These are phyloP conservation scores for Leptinotarsa undecemlineata DNA, from an alignment of 1,140 invertebrate species.

Conservation along the genomic window DNA sequence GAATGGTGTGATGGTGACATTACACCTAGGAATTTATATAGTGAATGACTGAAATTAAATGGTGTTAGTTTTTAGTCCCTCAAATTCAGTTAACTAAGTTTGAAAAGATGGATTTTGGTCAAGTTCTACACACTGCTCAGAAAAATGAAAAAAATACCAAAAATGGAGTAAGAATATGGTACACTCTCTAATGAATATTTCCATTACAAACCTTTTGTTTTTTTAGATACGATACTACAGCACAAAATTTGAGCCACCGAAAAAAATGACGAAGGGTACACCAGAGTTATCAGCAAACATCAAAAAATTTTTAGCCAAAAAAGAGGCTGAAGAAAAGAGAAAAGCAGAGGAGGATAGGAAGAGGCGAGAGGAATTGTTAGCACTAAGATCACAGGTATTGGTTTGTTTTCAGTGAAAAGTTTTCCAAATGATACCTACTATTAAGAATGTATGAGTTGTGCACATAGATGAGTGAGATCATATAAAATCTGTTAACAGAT, in stretches of 20 bases:
- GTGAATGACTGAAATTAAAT: neutral
- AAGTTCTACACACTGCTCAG: conserved; percentile 63
- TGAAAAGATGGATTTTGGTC: conserved; percentile 66
- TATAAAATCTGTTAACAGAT: too few species aligned
- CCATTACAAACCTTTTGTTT: too few species aligned
- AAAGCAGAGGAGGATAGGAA: conserved; percentile 67
- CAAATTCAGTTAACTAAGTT: neutral
- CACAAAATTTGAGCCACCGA: conserved; percentile 78
- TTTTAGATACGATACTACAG: conserved; percentile 64
- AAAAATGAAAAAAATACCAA: conserved; percentile 59
- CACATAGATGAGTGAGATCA: too few species aligned
- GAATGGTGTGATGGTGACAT: neutral
- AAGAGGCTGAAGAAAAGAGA: conserved; percentile 75
- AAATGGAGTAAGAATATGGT: conserved; percentile 52
- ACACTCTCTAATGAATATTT: too few species aligned
- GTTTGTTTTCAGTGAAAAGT: too few species aligned
- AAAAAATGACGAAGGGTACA: conserved; percentile 73
- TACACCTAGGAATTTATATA: neutral
- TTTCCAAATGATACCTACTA: too few species aligned
- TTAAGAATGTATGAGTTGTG: too few species aligned
- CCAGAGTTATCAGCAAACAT: conserved; percentile 74
- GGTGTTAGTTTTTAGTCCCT: neutral
- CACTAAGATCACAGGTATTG: conserved; percentile 71
- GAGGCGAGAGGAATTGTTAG: conserved; percentile 68
- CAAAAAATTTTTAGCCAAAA: conserved; percentile 78